phyloP scores from a whole-genome alignment of 1,140 invertebrate species.

The Harpegnathos saltator region DNA sequence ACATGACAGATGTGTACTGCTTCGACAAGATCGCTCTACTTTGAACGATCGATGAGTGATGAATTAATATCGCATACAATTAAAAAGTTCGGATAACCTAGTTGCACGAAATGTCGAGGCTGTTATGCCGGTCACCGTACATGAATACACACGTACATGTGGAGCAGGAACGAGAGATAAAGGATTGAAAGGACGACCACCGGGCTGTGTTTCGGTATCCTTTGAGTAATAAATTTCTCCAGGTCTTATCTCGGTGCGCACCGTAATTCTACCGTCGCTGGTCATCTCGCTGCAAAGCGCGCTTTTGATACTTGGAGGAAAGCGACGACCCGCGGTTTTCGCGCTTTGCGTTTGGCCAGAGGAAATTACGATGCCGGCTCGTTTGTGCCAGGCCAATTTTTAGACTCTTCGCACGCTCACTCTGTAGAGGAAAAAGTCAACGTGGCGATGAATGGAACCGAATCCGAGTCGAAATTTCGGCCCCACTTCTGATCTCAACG shows the following conservation, averaged over 20 bases:
- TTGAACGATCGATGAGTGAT: too few species aligned
- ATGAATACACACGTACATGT: not conserved
- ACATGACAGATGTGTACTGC: too few species aligned
- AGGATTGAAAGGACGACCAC: not conserved
- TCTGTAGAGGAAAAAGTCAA: too few species aligned
- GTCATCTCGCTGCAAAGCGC: constrained; percentile 49
- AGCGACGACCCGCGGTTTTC: not conserved
- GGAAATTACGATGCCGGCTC: constrained; percentile 11
- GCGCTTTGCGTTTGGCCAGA: constrained; percentile 3
- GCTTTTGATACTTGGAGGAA: constrained; percentile 32
- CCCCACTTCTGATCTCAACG: too few species aligned
- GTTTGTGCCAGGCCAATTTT: not conserved
- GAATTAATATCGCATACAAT: too few species aligned
- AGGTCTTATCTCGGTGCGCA: constrained; percentile 22
- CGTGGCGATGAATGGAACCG: too few species aligned
- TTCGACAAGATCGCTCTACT: too few species aligned
- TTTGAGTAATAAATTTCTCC: constrained; percentile 51
- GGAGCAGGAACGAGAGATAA: not conserved
- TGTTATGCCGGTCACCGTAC: too few species aligned
- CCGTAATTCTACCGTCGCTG: constrained; percentile 48
- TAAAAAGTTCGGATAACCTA: too few species aligned
- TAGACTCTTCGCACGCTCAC: not conserved
- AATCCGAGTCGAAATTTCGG: too few species aligned
- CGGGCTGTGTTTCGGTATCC: constrained; percentile 35
- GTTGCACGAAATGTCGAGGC: too few species aligned